Conservation (phyloP, 2,113 vertebrate species). For the Ailurus styani region DNA sequence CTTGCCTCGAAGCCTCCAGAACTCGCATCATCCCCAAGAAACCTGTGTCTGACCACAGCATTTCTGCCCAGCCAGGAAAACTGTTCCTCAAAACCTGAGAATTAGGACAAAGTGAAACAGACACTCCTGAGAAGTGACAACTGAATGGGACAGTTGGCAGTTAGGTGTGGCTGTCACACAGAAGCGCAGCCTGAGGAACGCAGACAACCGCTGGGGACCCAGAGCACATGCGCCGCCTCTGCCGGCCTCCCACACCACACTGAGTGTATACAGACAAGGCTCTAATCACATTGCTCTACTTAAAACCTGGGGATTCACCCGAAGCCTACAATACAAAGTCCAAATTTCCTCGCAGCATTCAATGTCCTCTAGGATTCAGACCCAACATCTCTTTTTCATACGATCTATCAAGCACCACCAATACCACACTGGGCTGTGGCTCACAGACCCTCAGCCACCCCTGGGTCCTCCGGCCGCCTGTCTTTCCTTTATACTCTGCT, state of each 20-base stretch:
- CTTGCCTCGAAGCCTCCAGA: background rate
- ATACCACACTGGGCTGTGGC: background rate
- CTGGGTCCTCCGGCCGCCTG: background rate
- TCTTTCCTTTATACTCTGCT: background rate
- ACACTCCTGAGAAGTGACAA: background rate
- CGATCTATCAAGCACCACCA: background rate
- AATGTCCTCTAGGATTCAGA: background rate
- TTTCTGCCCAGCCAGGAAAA: background rate
- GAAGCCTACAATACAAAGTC: background rate
- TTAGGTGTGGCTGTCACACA: background rate
- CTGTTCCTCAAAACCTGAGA: background rate
- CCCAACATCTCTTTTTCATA: background rate
- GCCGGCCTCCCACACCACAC: background rate
- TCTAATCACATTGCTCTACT: background rate
- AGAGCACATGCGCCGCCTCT: rapidly evolving
- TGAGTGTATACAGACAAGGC: background rate
- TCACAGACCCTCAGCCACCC: background rate
- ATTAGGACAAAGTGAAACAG: background rate
- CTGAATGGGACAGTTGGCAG: no score
- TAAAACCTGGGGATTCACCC: background rate
- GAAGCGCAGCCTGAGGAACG: background rate
- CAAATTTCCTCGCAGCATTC: background rate
- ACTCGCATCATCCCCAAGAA: background rate
- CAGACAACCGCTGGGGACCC: background rate
- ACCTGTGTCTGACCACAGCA: background rate